Evolutionary conservation across 2,888 invertebrate species (phyloP).

Genomic region (Gisinianus flammeolus): DNA sequence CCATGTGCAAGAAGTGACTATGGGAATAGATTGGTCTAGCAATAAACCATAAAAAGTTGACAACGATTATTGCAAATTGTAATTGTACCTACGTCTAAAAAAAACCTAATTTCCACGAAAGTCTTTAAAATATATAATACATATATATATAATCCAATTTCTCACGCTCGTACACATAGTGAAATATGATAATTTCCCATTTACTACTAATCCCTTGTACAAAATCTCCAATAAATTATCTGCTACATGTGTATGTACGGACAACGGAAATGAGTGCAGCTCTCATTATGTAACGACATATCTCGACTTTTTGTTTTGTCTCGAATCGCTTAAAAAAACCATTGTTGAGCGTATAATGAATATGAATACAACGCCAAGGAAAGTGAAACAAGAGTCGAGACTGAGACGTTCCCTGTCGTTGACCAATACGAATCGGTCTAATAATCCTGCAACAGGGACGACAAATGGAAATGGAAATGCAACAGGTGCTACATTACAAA

Average conservation of each 20-base stretch:
- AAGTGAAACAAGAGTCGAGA: conserved; percentile 58
- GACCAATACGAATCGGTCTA: conserved; percentile 47
- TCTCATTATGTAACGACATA: too few relatives aligned
- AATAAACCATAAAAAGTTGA: neutral
- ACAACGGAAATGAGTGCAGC: too few relatives aligned
- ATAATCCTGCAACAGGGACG: conserved; percentile 27
- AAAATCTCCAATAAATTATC: neutral
- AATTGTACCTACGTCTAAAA: too few relatives aligned
- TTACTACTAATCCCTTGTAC: neutral
- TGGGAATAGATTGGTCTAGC: neutral
- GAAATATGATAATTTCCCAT: neutral
- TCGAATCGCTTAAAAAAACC: too few relatives aligned
- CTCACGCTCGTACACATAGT: too few relatives aligned
- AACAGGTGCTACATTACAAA: neutral
- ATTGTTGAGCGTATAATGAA: conserved; percentile 12
- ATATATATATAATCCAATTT: too few relatives aligned
- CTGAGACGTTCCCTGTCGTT: conserved; percentile 55
- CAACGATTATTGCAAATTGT: neutral
- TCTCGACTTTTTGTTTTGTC: too few relatives aligned
- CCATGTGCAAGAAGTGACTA: neutral
- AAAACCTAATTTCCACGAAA: too few relatives aligned
- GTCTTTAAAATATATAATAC: too few relatives aligned
- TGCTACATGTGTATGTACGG: neutral
- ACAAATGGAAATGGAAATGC: neutral
- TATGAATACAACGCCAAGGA: conserved; percentile 58